phyloP scores from a whole-genome alignment of 2,888 invertebrate genomes.

The Metallyticus violacea region DNA sequence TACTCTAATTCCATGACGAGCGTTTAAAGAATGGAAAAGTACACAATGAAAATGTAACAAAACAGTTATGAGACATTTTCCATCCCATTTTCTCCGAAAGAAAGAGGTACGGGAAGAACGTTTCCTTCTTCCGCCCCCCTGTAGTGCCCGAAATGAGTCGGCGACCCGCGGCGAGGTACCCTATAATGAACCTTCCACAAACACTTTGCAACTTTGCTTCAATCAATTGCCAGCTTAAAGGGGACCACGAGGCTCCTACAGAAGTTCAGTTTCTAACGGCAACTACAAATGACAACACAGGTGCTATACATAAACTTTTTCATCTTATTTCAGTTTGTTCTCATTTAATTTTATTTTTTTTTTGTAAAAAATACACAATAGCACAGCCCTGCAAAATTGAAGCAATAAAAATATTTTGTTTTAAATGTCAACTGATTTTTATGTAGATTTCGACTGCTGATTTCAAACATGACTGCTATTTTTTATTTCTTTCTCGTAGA shows the following conservation, averaged over 20 bases:
- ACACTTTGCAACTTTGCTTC: neutral
- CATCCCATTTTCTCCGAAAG: neutral
- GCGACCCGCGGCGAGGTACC: neutral
- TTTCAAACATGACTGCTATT: too few species aligned
- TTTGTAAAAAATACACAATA: too few species aligned
- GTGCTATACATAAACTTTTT: too few species aligned
- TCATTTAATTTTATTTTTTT: too few species aligned
- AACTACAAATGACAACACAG: neutral
- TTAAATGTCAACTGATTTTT: too few species aligned
- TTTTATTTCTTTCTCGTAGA: too few species aligned
- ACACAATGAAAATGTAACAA: neutral
- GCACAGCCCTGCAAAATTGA: too few species aligned
- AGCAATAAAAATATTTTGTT: too few species aligned
- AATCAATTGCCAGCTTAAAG: neutral
- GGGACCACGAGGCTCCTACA: neutral
- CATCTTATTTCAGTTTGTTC: too few species aligned
- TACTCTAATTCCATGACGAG: too few species aligned
- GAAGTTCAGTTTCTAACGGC: neutral
- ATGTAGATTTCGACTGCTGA: too few species aligned
- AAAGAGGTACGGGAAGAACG: neutral
- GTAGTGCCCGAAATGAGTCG: neutral
- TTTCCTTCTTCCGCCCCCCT: neutral
- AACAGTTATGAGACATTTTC: neutral
- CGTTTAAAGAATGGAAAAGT: too few species aligned
- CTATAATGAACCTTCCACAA: neutral